These are phyloP conservation scores for Limonius californicus DNA, from an alignment of 1,140 invertebrate genomes.

Conservation along the genomic window DNA sequence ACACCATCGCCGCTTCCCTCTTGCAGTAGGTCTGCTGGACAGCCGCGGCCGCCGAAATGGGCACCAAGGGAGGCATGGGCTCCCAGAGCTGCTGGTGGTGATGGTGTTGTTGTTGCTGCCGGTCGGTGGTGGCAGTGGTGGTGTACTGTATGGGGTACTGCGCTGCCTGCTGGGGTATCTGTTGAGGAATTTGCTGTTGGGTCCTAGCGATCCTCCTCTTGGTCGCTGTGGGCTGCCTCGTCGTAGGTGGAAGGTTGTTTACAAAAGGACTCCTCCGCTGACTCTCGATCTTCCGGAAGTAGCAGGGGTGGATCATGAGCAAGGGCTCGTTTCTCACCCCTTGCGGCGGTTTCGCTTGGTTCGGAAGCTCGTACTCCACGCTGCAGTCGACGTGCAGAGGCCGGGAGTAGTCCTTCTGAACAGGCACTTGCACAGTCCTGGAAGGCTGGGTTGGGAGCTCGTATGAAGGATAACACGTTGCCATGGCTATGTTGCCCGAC, in stretches of 20 bases:
- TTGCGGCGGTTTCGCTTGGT: conserved; percentile 74
- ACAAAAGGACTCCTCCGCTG: conserved; percentile 71
- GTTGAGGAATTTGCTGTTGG: conserved; percentile 33
- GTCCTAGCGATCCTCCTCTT: conserved; percentile 36
- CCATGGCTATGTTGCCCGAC: conserved; percentile 36
- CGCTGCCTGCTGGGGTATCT: conserved; percentile 45
- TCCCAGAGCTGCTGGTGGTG: conserved; percentile 41
- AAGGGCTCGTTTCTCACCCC: conserved; percentile 70
- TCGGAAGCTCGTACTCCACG: conserved; percentile 79
- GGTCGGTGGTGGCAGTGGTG: conserved; percentile 26
- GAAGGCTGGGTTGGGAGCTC: conserved; percentile 27
- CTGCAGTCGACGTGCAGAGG: conserved; percentile 79
- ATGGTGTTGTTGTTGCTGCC: conserved; percentile 32
- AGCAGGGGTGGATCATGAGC: conserved; percentile 82
- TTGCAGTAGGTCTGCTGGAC: conserved; percentile 41
- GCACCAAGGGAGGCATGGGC: conserved; percentile 49
- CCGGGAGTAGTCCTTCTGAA: conserved; percentile 69
- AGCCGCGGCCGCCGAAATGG: conserved; percentile 48
- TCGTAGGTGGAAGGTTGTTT: conserved; percentile 59
- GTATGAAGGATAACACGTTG: conserved; percentile 45
- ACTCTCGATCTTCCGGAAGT: conserved; percentile 74
- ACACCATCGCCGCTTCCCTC: conserved; percentile 28
- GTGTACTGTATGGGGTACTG: conserved; percentile 46
- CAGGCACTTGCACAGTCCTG: conserved; percentile 39
- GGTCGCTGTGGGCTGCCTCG: conserved; percentile 44